Evolutionary conservation across 2,113 vertebrate genomes (phyloP), one percentile per base, ranked within the genome.

Genomic region (Trichomycterus rosablanca): DNA sequence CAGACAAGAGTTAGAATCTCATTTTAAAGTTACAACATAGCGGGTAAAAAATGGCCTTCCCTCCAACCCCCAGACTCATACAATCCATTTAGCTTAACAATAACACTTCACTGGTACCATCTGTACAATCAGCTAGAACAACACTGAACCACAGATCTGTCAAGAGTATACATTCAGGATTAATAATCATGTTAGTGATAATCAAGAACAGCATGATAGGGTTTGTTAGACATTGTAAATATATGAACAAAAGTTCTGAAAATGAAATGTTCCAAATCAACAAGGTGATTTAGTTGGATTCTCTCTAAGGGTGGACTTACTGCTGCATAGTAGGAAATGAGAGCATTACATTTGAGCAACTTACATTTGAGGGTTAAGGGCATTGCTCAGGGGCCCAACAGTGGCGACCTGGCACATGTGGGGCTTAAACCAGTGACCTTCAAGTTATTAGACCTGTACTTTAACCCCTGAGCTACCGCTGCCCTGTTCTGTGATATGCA

Each of bases 11-110:
- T 60, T 53, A 34, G 42, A 22, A 46, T 32, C 44, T 45, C 42
- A 48, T 43, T 23, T 56, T 39, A 67, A 48, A 61, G 39, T 71
- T 60, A 64, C 45, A 71, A 59, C 39, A 67, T 66, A 60, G n/a
- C n/a, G 40, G 35, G 63, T 61, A 71, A 39, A 67, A 49, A 54
- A 70, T 70, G 58, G 63, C 67, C 66, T 55, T 15, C 16, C 5
- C 30, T 43, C 26, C 37, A 12, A 7, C 34, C 30, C 18, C 9
- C 10, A 58, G 18, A 26, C 19, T 32, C 34, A 22, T 40, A 28
- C 15, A 52, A 22, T 30, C 26, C 26, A 30, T 30, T 30, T 4
- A 4, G 2, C n/a, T 2, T 1, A 34, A 57, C 6, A 28, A 30
- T 32, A 46, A 64, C 61, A 53, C 30, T 46, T 64, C 11, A 53